phyloP scores from a whole-genome alignment of 2,888 invertebrate species.

The Lycia hirtaria region DNA sequence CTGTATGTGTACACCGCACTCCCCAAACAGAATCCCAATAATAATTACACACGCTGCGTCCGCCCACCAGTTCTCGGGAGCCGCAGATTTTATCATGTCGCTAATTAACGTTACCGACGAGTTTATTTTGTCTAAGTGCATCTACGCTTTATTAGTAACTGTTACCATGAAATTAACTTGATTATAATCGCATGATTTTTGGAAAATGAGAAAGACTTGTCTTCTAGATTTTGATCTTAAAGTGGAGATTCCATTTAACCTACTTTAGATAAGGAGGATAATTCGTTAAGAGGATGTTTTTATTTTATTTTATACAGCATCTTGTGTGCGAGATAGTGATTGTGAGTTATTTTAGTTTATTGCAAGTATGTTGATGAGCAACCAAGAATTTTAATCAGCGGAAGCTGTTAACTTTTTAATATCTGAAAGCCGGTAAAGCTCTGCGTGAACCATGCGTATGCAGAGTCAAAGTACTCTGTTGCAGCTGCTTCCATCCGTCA shows the following conservation, averaged over 20 bases:
- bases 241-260: neutral
- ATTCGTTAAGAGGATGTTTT: neutral
- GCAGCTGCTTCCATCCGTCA: constrained; percentile 46
- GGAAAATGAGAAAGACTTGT: neutral
- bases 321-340: neutral
- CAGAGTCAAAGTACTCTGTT: constrained; percentile 23
- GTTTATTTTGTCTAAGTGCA: constrained; percentile 17
- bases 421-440: constrained; percentile 11
- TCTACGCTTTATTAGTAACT: neutral
- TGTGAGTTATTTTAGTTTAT: neutral
- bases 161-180: neutral
- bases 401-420: constrained; percentile 24
- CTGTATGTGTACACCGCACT: neutral
- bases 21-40: constrained; percentile 20
- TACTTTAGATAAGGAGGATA: neutral
- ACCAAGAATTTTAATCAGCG: constrained; percentile 15
- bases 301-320: neutral
- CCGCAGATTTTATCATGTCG: constrained; percentile 38
- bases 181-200: neutral
- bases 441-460: constrained; percentile 11
- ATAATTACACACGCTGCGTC: constrained; percentile 36
- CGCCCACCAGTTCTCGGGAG: constrained; percentile 40
- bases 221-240: neutral
- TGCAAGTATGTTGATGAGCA: constrained; percentile 12
- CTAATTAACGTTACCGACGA: constrained; percentile 38